A percentile compares a stretch with the other conserved stretches of the same genome.
Conservation (phyloP, 1,140 invertebrate species). For the Cardiocondyla obscurior region DNA sequence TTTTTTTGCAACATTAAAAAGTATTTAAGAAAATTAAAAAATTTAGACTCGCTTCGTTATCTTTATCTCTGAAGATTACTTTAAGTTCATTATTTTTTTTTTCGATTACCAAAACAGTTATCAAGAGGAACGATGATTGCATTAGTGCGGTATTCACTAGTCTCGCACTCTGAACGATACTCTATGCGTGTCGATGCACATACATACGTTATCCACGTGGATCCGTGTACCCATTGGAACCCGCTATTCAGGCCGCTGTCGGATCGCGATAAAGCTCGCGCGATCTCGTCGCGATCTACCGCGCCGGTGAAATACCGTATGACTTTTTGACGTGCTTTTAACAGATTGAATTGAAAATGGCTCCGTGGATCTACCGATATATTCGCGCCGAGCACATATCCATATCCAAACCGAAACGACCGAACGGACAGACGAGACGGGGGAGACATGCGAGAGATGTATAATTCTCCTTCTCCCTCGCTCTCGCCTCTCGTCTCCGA, state of each 20-base stretch:
- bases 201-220: conserved; percentile 24
- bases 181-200: not conserved
- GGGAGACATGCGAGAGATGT: conserved; percentile 61
- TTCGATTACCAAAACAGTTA: too few species aligned
- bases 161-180: not conserved
- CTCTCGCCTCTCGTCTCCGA: conserved; percentile 16
- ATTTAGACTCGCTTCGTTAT: too few species aligned
- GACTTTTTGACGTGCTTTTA: conserved; percentile 82
- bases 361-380: conserved; percentile 76
- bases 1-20: too few species aligned
- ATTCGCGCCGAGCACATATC: conserved; percentile 75
- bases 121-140: not conserved
- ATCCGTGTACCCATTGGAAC: conserved; percentile 4
- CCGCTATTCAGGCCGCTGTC: conserved; percentile 60
- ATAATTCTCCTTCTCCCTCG: conserved; percentile 39
- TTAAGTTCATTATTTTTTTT: too few species aligned
- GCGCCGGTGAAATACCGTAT: conserved; percentile 77
- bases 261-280: conserved; percentile 43
- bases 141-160: too few species aligned
- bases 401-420: conserved; percentile 75
- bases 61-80: too few species aligned
- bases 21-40: too few species aligned
- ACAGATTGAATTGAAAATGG: conserved; percentile 82
- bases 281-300: conserved; percentile 64
- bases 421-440: conserved; percentile 72